Percentiles rank a stretch among this genome's conserved stretches.
phyloP scores from a whole-genome alignment of 2,888 invertebrate genomes.

The Phengaris alcon region DNA sequence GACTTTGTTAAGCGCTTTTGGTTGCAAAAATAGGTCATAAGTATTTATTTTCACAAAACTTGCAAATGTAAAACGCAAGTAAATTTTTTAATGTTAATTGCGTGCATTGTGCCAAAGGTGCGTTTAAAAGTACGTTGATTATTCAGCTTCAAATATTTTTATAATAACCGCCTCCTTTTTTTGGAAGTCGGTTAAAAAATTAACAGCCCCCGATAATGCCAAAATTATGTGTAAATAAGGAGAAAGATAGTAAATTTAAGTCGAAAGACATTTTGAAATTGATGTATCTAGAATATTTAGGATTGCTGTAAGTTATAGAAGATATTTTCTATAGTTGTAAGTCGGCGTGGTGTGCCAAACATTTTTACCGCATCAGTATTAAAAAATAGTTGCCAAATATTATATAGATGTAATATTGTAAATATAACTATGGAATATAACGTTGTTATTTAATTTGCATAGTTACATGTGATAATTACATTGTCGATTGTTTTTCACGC shows the following conservation, averaged over 20 bases:
- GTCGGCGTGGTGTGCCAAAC: slow-evolving; percentile 74
- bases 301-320: slow-evolving; percentile 59
- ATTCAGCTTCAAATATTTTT: not conserved
- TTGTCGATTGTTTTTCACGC: slow-evolving; percentile 71
- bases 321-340: slow-evolving; percentile 68
- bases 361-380: slow-evolving; percentile 80
- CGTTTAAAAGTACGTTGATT: not conserved
- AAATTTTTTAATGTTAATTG: slow-evolving; percentile 11
- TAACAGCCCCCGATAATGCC: slow-evolving; percentile 59
- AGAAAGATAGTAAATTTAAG: slow-evolving; percentile 54
- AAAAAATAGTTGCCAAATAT: slow-evolving; percentile 73
- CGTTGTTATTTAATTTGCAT: slow-evolving; percentile 46
- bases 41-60: not conserved
- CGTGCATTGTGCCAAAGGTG: not conserved
- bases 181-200: not conserved
- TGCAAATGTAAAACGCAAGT: not conserved
- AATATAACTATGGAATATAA: slow-evolving; percentile 60
- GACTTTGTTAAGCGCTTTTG: not conserved
- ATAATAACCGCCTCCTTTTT: not conserved
- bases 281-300: slow-evolving; percentile 71
- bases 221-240: slow-evolving; percentile 67
- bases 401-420: slow-evolving; percentile 59
- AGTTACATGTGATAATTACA: slow-evolving; percentile 53
- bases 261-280: slow-evolving; percentile 74
- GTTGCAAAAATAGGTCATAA: not conserved